A percentile compares a stretch with the other conserved stretches of the same genome.
These are phyloP conservation scores for Oxyscelio sp. DNA, from an alignment of 2,888 invertebrate genomes.

Conservation along the genomic window DNA sequence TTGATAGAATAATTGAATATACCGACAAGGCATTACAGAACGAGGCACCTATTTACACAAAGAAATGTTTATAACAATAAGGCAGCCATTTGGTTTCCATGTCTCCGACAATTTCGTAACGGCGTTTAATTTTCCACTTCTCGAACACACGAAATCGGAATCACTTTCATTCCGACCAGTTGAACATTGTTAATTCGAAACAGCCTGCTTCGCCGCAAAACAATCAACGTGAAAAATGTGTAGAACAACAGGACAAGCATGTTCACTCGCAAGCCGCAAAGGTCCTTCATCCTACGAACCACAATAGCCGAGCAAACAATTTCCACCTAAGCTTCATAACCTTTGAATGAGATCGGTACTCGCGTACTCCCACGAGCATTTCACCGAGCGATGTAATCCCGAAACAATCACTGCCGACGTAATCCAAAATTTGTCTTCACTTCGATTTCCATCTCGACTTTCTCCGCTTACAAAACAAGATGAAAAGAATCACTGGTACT, in stretches of 20 bases:
- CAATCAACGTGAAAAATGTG: too few species aligned
- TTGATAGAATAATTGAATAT: constrained; percentile 67
- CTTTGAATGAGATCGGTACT: too few species aligned
- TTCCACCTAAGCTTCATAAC: too few species aligned
- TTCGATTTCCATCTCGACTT: constrained; percentile 23
- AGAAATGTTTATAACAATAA: constrained; percentile 58
- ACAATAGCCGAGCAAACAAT: too few species aligned
- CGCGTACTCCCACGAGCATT: too few species aligned
- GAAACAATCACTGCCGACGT: not conserved
- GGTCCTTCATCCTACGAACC: too few species aligned
- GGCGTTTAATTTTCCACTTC: constrained; percentile 33
- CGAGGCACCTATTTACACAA: constrained; percentile 55
- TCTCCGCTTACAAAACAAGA: constrained; percentile 22
- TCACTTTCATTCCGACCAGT: too few species aligned
- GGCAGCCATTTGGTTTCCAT: constrained; percentile 10
- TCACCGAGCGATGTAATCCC: too few species aligned
- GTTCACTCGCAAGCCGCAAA: too few species aligned
- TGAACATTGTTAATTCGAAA: too few species aligned
- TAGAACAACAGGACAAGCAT: too few species aligned
- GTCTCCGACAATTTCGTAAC: constrained; percentile 29
- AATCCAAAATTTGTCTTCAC: constrained; percentile 17
- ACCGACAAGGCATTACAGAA: constrained; percentile 36
- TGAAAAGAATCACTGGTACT: constrained; percentile 21
- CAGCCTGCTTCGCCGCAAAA: too few species aligned
- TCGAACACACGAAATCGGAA: constrained; percentile 11